A percentile compares a stretch with the other conserved stretches of the same genome.
Conservation (phyloP, 2,113 vertebrate species). For the Vimba vimba region DNA sequence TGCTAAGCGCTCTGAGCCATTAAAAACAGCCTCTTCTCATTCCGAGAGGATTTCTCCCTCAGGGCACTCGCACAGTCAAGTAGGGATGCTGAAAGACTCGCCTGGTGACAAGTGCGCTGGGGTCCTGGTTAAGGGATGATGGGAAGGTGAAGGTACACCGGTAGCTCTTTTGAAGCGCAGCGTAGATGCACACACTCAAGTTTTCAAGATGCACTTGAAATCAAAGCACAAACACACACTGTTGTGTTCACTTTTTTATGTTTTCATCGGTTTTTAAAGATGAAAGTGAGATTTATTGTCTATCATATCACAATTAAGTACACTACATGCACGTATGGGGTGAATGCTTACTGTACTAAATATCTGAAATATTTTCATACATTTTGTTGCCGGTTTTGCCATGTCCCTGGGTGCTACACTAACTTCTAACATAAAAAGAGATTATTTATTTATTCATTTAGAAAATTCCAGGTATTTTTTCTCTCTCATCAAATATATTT, state of each 20-base stretch:
- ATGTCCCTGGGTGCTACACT: too few relatives aligned
- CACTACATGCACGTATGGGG: too few relatives aligned
- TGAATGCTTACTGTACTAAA: too few relatives aligned
- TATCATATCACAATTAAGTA: too few relatives aligned
- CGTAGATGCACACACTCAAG: background rate
- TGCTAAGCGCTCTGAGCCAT: slow-evolving; percentile 72
- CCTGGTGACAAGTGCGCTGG: background rate
- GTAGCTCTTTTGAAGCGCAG: background rate
- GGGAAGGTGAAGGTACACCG: background rate
- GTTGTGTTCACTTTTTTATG: background rate
- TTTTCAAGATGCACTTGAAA: slow-evolving; percentile 5
- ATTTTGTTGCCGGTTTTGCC: too few relatives aligned
- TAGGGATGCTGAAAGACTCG: slow-evolving; percentile 44
- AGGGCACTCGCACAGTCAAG: slow-evolving; percentile 38
- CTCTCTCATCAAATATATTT: too few relatives aligned
- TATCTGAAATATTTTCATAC: too few relatives aligned
- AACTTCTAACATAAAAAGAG: too few relatives aligned
- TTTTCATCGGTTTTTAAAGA: background rate
- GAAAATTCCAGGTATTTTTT: too few relatives aligned
- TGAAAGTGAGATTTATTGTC: too few relatives aligned
- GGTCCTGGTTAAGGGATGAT: slow-evolving; percentile 27
- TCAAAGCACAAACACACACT: background rate
- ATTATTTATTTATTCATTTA: background rate
- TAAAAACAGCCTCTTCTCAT: slow-evolving; percentile 68
- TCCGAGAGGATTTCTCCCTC: slow-evolving; percentile 57